Evolutionary conservation across 1,140 invertebrate species (phyloP).

Genomic region (Drosophila nigrodunni): DNA sequence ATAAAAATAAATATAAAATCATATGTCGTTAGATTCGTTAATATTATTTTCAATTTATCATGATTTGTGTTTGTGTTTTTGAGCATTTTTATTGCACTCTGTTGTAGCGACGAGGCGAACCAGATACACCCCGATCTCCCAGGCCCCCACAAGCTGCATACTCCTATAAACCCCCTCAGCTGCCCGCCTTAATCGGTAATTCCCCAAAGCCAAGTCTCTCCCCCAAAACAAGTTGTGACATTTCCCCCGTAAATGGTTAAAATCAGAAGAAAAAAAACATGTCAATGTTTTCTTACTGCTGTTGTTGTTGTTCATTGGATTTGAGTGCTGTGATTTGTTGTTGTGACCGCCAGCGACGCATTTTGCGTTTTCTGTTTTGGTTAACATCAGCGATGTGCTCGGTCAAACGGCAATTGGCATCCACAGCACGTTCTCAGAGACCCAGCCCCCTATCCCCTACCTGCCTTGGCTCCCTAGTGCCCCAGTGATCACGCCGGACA

Average conservation of each 20-base stretch:
- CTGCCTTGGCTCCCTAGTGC: too few relatives aligned
- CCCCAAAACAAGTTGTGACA: constrained; percentile 71
- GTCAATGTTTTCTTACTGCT: constrained; percentile 37
- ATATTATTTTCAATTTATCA: constrained; percentile 70
- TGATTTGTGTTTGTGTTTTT: constrained; percentile 49
- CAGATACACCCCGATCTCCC: constrained; percentile 50
- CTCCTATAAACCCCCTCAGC: neutral
- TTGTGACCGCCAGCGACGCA: constrained; percentile 52
- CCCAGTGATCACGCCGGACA: neutral
- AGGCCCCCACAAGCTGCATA: constrained; percentile 19
- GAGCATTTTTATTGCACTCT: constrained; percentile 47
- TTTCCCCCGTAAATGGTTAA: constrained; percentile 79
- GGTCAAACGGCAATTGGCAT: constrained; percentile 60
- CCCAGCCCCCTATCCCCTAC: neutral
- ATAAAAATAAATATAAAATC: neutral
- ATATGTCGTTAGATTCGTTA: constrained; percentile 40
- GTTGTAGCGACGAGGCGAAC: constrained; percentile 56
- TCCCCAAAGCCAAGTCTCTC: constrained; percentile 12
- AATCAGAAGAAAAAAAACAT: constrained; percentile 55
- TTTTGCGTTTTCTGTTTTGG: constrained; percentile 67
- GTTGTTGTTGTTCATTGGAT: constrained; percentile 48
- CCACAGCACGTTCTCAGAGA: constrained; percentile 51
- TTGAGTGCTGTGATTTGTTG: constrained; percentile 55
- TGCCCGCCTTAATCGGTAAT: neutral
- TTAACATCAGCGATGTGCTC: constrained; percentile 65